Conservation (phyloP, 2,888 invertebrate species). For the Xestoiulus laeticollis region DNA sequence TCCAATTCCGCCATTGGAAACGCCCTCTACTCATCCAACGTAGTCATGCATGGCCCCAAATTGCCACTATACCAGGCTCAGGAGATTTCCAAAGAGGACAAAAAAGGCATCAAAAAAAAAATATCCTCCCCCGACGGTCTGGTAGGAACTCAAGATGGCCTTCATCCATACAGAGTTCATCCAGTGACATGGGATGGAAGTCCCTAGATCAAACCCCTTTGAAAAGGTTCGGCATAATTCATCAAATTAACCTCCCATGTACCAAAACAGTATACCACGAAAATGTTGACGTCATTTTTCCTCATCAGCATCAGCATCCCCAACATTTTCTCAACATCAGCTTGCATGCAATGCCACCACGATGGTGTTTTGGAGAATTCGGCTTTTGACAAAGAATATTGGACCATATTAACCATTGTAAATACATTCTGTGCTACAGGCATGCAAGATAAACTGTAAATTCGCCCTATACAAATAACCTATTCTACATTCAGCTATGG, state of each 20-base stretch:
- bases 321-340: neutral
- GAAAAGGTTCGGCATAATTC: neutral
- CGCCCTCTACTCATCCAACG: constrained; percentile 23
- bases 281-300: neutral
- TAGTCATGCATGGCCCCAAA: constrained; percentile 17
- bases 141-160: neutral
- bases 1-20: constrained; percentile 31
- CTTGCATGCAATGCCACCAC: no score
- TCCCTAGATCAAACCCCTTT: neutral
- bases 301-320: neutral
- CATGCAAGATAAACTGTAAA: no score
- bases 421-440: no score
- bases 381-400: no score
- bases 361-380: neutral
- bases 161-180: neutral
- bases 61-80: neutral
- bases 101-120: neutral
- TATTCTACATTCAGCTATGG: no score
- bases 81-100: neutral
- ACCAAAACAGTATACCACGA: neutral
- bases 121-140: neutral
- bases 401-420: no score
- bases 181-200: neutral
- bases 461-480: no score
- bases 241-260: neutral